Evolutionary conservation across 53 echinoderm and acorn worm species (phyloP), one percentile per base, ranked within the genome.

Genomic region (Crossaster papposus): DNA sequence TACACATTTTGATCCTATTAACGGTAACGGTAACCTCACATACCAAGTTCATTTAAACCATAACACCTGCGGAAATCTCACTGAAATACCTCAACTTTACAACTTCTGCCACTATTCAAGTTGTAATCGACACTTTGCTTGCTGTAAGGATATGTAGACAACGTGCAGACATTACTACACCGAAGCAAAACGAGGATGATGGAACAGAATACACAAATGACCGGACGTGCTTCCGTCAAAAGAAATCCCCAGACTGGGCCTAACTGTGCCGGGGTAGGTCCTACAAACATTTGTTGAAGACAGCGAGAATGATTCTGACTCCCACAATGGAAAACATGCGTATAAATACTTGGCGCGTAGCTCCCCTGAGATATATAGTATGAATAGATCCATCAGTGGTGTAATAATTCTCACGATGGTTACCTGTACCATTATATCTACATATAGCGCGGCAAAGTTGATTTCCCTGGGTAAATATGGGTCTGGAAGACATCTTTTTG

Each of bases 171-270:
- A 26, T 68, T 11, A 68, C 68, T 68, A 23, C 68, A 23, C 68
- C 68, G 68, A 68, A 68, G 24, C 11, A 68, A 24, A 68, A 26
- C 11, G 58, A 58, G 58, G 58, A 58, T 58, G 58, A 58, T 11
- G 58, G 58, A 58, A 3, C 5, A 3, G 68, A 26, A 23, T n/a
- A 23, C 68, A 68, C 34, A 35, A 73, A 73, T 73, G 33, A 73
- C 74, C 35, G 74, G 35, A 73, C 74, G 74, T 73, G 74, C 74
- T 35, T 13, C 33, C 35, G 15, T 73, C 34, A 73, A 73, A 73
- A 73, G 74, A 73, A 73, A 73, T 70, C 35, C 74, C 74, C 35
- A 14, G 74, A 10, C 68, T 18, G n/a, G 68, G 28, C 68, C 24
- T 2, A n/a, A 68, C 17, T 28, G 20, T 23, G 68, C 28, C 68